Percentiles rank a stretch among this genome's conserved stretches.
phyloP scores from a whole-genome alignment of 2,888 invertebrate species.

The Diaperis boleti region DNA sequence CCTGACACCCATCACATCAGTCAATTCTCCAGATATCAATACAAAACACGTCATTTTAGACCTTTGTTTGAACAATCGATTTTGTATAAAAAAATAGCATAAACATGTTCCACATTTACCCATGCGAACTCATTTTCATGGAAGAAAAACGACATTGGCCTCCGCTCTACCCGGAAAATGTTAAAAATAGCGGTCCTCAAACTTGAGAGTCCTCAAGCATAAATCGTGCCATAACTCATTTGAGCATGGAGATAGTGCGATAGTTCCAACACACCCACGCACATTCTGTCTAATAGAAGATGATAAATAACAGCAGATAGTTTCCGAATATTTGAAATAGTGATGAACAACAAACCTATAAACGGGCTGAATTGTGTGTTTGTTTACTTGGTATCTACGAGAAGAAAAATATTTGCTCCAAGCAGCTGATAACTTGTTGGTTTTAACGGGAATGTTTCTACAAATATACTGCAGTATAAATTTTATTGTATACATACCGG shows the following conservation, averaged over 20 bases:
- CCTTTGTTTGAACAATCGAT: background rate
- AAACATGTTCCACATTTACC: background rate
- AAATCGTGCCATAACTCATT: conserved; percentile 29
- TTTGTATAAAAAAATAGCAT: background rate
- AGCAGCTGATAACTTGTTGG: too few species aligned
- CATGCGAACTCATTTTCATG: conserved; percentile 4
- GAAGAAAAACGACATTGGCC: conserved; percentile 21
- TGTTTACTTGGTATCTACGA: too few species aligned
- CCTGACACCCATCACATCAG: too few species aligned
- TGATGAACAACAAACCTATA: too few species aligned
- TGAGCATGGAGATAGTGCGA: conserved; percentile 19
- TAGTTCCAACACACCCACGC: conserved; percentile 22
- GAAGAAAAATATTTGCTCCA: too few species aligned
- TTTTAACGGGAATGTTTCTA: too few species aligned
- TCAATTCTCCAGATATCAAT: too few species aligned
- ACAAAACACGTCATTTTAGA: background rate
- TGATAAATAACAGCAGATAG: conserved; percentile 15
- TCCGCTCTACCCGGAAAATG: conserved; percentile 14
- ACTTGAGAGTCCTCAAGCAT: conserved; percentile 10
- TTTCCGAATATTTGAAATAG: too few species aligned
- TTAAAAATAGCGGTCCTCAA: conserved; percentile 30
- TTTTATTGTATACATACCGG: too few species aligned
- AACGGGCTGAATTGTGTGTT: too few species aligned
- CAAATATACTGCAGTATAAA: too few species aligned
- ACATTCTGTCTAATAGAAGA: conserved; percentile 5